phyloP scores from a whole-genome alignment of 2,888 invertebrate species.

The Hydriomena furcata region DNA sequence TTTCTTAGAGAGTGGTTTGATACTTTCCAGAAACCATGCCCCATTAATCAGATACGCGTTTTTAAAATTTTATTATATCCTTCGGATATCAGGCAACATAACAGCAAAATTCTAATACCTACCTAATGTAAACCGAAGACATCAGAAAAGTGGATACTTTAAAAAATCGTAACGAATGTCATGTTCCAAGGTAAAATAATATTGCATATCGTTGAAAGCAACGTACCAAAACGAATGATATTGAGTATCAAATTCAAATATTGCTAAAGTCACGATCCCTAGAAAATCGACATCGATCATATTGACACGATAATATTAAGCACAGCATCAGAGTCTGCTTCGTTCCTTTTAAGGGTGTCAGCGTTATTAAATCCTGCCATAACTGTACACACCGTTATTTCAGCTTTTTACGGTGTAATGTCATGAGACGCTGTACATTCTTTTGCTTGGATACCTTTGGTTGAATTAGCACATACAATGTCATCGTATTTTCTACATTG shows the following conservation, averaged over 20 bases:
- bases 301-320: slow-evolving; percentile 24
- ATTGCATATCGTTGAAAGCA: slow-evolving; percentile 27
- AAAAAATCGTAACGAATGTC: slow-evolving; percentile 31
- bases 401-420: slow-evolving; percentile 31
- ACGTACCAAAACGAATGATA: slow-evolving; percentile 28
- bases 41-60: too few species aligned
- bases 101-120: too few species aligned
- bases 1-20: too few species aligned
- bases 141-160: slow-evolving; percentile 4
- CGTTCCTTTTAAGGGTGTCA: slow-evolving; percentile 61
- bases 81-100: too few species aligned
- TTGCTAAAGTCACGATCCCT: slow-evolving; percentile 40
- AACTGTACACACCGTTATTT: slow-evolving; percentile 68
- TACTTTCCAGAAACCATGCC: too few species aligned
- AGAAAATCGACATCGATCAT: slow-evolving; percentile 48
- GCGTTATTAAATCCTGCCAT: slow-evolving; percentile 75
- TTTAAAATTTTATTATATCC: too few species aligned
- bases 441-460: slow-evolving; percentile 5
- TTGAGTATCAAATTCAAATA: slow-evolving; percentile 27
- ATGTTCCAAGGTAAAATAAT: slow-evolving; percentile 30
- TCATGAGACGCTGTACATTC: slow-evolving; percentile 13
- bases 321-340: slow-evolving; percentile 46
- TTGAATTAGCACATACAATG: not conserved
- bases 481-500: not conserved
- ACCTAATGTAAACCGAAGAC: not conserved